Conservation (phyloP, 2,797 vertebrate genomes). For the Gallirallus australis region DNA sequence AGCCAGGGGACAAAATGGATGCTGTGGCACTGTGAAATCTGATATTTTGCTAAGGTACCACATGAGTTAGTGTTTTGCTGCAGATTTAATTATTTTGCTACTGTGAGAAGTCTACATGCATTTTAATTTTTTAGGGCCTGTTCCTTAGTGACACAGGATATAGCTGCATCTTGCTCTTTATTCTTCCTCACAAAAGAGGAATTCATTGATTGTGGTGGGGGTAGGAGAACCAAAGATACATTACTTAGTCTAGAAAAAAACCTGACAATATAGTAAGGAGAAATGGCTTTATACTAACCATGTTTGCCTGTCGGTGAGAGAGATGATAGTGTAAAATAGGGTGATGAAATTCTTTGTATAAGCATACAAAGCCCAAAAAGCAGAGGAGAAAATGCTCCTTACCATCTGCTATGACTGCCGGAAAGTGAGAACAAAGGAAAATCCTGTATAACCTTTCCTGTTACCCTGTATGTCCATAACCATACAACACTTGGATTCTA, state of each 20-base stretch:
- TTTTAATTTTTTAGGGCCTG: background rate
- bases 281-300: background rate
- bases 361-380: background rate
- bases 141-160: background rate
- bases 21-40: background rate
- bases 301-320: background rate
- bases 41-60: conserved; percentile 35
- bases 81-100: conserved; percentile 32
- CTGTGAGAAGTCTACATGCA: background rate
- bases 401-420: background rate
- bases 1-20: background rate
- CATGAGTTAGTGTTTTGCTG: conserved; percentile 11
- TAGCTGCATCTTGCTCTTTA: background rate
- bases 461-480: background rate
- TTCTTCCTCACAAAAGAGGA: background rate
- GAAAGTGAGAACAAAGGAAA: conserved; percentile 4
- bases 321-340: background rate
- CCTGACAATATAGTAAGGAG: background rate
- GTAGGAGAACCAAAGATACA: background rate
- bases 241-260: background rate
- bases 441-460: background rate
- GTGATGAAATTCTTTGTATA: background rate
- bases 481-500: background rate
- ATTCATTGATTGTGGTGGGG: background rate
- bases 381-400: background rate